phyloP scores from a whole-genome alignment of 2,797 vertebrate genomes.

The Phataginus tetradactyla region DNA sequence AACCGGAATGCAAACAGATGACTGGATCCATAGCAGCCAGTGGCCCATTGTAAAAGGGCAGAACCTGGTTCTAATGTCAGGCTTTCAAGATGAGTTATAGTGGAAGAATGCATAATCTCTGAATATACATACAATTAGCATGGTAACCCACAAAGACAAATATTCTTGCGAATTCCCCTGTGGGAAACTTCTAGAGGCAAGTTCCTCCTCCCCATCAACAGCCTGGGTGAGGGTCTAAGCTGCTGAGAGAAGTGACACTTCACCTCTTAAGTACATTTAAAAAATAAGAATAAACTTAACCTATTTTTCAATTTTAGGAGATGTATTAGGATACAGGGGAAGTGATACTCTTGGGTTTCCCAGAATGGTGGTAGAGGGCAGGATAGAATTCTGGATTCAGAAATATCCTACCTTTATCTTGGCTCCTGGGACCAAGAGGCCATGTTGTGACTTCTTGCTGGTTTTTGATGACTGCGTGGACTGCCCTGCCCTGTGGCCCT shows the following conservation, averaged over 20 bases:
- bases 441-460: neutral
- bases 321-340: neutral
- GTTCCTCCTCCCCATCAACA: neutral
- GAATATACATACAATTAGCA: neutral
- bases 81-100: constrained; percentile 7
- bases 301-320: neutral
- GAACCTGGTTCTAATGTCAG: neutral
- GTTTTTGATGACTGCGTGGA: constrained; percentile 50
- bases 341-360: neutral
- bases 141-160: neutral
- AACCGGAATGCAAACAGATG: constrained; percentile 57
- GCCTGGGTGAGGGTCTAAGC: neutral
- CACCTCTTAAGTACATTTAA: constrained; percentile 1
- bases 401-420: neutral
- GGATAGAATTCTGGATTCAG: neutral
- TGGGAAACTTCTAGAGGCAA: neutral
- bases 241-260: neutral
- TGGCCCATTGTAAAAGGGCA: constrained; percentile 53
- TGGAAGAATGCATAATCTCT: constrained; percentile 1
- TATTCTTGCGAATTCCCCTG: neutral
- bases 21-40: neutral
- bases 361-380: neutral
- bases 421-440: neutral
- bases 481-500: constrained; percentile 57
- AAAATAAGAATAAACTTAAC: neutral